A percentile compares a stretch with the other conserved stretches of the same genome.
Conservation (phyloP, 2,113 vertebrate genomes). For the Notiomystis cincta region DNA sequence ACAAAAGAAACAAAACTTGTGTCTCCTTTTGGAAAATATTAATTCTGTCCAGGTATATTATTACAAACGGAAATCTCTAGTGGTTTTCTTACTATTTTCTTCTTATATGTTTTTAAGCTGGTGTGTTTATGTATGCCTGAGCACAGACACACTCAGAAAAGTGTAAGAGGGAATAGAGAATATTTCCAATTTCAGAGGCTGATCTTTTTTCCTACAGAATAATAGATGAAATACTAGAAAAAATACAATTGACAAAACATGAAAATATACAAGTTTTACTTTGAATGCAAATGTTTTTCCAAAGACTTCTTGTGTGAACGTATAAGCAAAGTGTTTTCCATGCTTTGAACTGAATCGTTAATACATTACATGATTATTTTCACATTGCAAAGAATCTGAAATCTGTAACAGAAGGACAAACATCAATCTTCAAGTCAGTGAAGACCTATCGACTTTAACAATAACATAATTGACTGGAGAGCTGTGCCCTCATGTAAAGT, state of each 20-base stretch:
- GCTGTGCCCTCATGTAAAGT: neutral
- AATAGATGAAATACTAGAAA: neutral
- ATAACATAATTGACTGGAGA: neutral
- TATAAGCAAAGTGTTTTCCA: neutral
- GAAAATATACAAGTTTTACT: neutral
- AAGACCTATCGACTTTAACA: neutral
- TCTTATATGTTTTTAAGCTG: neutral
- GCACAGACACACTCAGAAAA: neutral
- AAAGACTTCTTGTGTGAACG: neutral
- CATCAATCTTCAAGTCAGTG: neutral
- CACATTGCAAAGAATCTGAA: neutral
- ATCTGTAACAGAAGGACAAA: neutral
- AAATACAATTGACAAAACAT: neutral
- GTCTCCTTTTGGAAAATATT: neutral
- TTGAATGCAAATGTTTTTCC: neutral
- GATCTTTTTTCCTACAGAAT: neutral
- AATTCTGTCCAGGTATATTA: neutral
- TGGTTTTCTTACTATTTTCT: neutral
- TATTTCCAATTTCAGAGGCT: neutral
- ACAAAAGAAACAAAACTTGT: neutral
- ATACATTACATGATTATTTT: neutral
- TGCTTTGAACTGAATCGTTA: neutral
- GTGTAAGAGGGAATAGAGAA: neutral
- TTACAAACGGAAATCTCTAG: neutral
- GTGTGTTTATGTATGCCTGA: neutral